Evolutionary conservation across 1,140 invertebrate species (phyloP), one percentile per base, ranked within the genome.

Genomic region (Nixonia krombeini): DNA sequence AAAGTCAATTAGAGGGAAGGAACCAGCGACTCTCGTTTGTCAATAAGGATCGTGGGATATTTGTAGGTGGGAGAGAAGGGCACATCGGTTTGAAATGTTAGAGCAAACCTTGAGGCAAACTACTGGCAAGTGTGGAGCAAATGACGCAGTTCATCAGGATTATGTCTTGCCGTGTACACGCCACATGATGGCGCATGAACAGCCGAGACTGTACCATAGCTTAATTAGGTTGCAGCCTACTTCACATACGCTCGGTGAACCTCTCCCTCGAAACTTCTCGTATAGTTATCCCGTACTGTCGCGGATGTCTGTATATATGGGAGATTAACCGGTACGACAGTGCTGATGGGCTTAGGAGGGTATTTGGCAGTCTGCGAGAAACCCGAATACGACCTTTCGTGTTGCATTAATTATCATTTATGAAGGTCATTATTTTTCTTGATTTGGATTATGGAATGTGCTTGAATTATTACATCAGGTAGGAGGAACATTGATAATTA

Each of bases 281-380:
- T n/a, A 58, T 65, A 47, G 47, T 47, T 53, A 53, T 41, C 40
- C 15, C 28, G 33, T 26, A 15, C 44, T 65, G 17, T 47, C n/a
- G 42, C 28, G 38, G 38, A 46, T 47, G 58, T 61, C 49, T 47
- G 42, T 53, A 50, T 47, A 55, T 53, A 50, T 47, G 52, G 55
- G 46, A 76, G 70, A 74, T 74, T 76, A 74, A 76, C 74, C 67
- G 53, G 67, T 66, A 68, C 56, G 66, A 62, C 55, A 62, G 63
- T 66, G 58, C 55, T 73, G 70, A 76, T 76, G 67, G 46, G 44
- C 72, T 70, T 59, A 63, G 31, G 25, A 45, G 63, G 56, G 56
- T 63, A 70, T 74, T 65, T 65, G 29, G 49, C 61, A 73, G 64
- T 71, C 70, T 73, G 65, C 56, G 38, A 40, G 47, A 70, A 55